Evolutionary conservation across 2,888 invertebrate genomes (phyloP).

Genomic region (Xanthia icteritia): DNA sequence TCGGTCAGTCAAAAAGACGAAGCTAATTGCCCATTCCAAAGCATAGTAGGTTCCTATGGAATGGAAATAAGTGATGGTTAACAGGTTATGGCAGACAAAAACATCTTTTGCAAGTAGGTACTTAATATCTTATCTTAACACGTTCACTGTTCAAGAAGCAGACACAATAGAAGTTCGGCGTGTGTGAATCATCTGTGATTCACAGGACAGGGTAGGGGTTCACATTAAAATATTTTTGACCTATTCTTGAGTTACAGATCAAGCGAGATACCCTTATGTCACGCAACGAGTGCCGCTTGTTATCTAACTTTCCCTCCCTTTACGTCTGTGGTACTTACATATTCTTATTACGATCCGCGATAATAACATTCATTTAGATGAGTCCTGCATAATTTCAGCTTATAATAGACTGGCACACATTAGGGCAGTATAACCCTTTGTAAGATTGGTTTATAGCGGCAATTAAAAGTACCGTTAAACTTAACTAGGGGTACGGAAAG

Average conservation of each 20-base stretch:
- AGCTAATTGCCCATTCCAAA: background rate
- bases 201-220: background rate
- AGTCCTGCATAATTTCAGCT: conserved; percentile 60
- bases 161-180: background rate
- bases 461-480: conserved; percentile 59
- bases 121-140: background rate
- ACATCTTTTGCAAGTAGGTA: background rate
- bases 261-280: background rate
- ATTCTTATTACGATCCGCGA: conserved; percentile 49
- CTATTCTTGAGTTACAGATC: conserved; percentile 5
- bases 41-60: background rate
- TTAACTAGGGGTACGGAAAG: conserved; percentile 46
- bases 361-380: conserved; percentile 51
- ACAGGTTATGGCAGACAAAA: background rate
- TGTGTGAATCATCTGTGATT: background rate
- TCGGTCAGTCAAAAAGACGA: background rate
- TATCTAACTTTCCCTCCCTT: conserved; percentile 14
- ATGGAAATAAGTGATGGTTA: background rate
- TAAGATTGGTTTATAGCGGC: conserved; percentile 61
- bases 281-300: conserved; percentile 1
- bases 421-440: conserved; percentile 57
- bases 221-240: background rate
- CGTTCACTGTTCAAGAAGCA: background rate
- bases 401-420: conserved; percentile 59
- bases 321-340: conserved; percentile 39